Evolutionary conservation across 2,797 vertebrate genomes (phyloP), one percentile per base, ranked within the genome.

Genomic region (Cyprinodon diabolis): DNA sequence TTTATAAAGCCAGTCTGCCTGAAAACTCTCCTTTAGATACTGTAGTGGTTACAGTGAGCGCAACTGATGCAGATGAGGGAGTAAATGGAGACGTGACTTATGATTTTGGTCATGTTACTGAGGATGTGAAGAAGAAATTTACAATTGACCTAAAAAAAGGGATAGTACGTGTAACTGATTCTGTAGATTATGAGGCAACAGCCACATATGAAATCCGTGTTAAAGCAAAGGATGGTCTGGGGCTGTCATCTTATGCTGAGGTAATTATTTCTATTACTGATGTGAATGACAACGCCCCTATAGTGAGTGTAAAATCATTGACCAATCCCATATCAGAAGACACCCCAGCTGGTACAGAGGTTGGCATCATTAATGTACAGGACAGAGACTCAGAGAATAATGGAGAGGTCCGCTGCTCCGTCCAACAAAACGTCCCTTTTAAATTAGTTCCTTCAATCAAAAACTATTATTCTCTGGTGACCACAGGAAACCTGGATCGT

Each of bases 241-340:
- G 91, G 1, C 51, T 89, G 2, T 74, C 65, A 0, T 88, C 90
- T 1, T 69, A 87, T 60, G 74, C 88, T 1, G 90, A 83, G 2
- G 1, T 95, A 0, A 54, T 89, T 0, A 83, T 95, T 15, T 79
- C 92, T 0, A 56, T 95, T 0, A 82, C 56, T 0, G 94, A 94
- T 73, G 4, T 91, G 0, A 95, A 94, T 72, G 92, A 94, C 35
- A 95, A 94, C 11, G 45, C 84, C 0, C 93, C 93, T 0, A 69
- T 82, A 0, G 89, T 93, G 35, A 56, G 69, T 1, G 0, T 93
- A 1, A 90, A 88, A n/a, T 94, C 93, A 0, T 8, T 92, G 0
- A 72, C 69, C 1, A 81, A 84, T 4, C 72, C 68, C 0, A 74
- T 93, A 49, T 77, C 86, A 0, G 93, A 94, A 51, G 88, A 90